Conservation (phyloP, 1,140 invertebrate genomes). For the Drosophila pandora region DNA sequence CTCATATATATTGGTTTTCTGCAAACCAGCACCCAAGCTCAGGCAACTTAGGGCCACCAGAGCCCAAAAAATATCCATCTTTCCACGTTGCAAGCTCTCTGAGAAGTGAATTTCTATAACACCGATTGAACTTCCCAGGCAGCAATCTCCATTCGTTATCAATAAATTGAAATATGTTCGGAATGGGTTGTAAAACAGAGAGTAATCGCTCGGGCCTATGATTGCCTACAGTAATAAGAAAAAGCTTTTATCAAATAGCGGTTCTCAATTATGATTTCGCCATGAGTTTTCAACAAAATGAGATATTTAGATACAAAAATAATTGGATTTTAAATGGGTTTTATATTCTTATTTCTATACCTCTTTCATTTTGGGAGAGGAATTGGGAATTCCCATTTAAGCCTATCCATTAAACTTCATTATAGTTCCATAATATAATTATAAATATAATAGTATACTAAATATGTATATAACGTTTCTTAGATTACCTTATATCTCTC, state of each 20-base stretch:
- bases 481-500: too few relatives aligned
- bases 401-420: too few relatives aligned
- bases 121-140: not conserved
- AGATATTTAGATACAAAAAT: not conserved
- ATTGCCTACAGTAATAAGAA: constrained; percentile 22
- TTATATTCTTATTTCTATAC: too few relatives aligned
- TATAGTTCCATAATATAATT: too few relatives aligned
- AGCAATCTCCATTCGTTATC: constrained; percentile 26
- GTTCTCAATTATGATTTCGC: constrained; percentile 26
- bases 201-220: constrained; percentile 8
- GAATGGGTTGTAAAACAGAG: constrained; percentile 23
- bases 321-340: not conserved
- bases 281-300: not conserved
- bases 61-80: constrained; percentile 48
- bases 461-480: too few relatives aligned
- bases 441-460: too few relatives aligned
- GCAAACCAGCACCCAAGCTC: constrained; percentile 8
- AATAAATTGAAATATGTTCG: constrained; percentile 3
- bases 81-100: constrained; percentile 18
- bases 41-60: constrained; percentile 22
- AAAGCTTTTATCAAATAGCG: not conserved
- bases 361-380: too few relatives aligned
- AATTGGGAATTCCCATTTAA: too few relatives aligned
- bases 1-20: constrained; percentile 39
- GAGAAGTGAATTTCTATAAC: constrained; percentile 20